phyloP scores from a whole-genome alignment of 2,797 vertebrate species.

The Poecilia velifera region DNA sequence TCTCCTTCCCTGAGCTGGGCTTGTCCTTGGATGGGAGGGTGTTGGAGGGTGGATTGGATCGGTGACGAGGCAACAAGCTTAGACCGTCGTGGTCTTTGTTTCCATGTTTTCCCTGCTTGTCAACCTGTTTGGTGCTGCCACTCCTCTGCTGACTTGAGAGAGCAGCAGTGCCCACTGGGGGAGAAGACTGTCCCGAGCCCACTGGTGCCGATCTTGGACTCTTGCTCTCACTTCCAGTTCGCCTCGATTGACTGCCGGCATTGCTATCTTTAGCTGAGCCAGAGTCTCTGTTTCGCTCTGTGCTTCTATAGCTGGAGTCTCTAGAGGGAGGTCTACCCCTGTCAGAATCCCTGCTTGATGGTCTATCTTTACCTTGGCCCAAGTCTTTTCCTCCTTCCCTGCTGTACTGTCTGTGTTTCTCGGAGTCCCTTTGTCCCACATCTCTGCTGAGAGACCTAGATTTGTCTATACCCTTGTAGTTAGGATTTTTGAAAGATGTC shows the following conservation, averaged over 20 bases:
- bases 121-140: constrained; percentile 79
- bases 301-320: constrained; percentile 73
- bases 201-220: constrained; percentile 65
- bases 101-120: constrained; percentile 80
- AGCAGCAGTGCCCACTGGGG: constrained; percentile 78
- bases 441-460: constrained; percentile 60
- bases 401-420: constrained; percentile 65
- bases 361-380: constrained; percentile 70
- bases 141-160: constrained; percentile 78
- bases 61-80: constrained; percentile 71
- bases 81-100: constrained; percentile 82
- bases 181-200: constrained; percentile 78
- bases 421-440: constrained; percentile 59
- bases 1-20: constrained; percentile 78
- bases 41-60: constrained; percentile 57
- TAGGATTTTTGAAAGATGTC: constrained; percentile 59
- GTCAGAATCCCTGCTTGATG: constrained; percentile 71
- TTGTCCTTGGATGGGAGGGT: constrained; percentile 70
- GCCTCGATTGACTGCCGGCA: constrained; percentile 68
- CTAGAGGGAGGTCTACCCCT: constrained; percentile 63
- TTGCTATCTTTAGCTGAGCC: constrained; percentile 70
- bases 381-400: constrained; percentile 72
- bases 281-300: constrained; percentile 74
- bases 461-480: constrained; percentile 69
- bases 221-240: constrained; percentile 69